phyloP scores from a whole-genome alignment of 2,888 invertebrate genomes.

The Abrostola tripartita region DNA sequence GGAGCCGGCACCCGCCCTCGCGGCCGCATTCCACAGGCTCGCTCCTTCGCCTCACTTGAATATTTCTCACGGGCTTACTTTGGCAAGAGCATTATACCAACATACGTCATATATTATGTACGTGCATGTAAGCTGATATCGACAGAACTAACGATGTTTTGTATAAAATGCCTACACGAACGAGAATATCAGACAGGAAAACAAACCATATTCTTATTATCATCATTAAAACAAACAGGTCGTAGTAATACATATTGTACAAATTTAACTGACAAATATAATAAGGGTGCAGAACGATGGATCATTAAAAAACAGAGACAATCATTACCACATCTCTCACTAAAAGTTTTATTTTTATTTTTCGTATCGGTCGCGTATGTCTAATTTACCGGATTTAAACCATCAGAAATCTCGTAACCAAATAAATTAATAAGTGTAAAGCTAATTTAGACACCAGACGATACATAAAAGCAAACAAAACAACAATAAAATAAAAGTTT shows the following conservation, averaged over 20 bases:
- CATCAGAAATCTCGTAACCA: no score
- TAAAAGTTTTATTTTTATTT: no score
- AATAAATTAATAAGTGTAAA: no score
- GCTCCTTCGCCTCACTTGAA: slow-evolving; percentile 81
- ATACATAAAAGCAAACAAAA: no score
- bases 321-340: no score
- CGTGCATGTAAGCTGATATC: slow-evolving; percentile 40
- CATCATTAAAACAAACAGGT: slow-evolving; percentile 25
- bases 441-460: no score
- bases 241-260: slow-evolving; percentile 6
- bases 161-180: slow-evolving; percentile 34
- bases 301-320: no score
- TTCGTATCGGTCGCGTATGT: no score
- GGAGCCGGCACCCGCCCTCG: slow-evolving; percentile 86
- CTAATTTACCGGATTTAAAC: no score
- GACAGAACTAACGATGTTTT: slow-evolving; percentile 36
- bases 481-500: no score
- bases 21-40: slow-evolving; percentile 83
- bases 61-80: slow-evolving; percentile 88
- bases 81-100: slow-evolving; percentile 80
- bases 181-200: slow-evolving; percentile 40
- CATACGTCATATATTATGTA: slow-evolving; percentile 55
- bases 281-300: no score
- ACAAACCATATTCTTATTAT: slow-evolving; percentile 26
- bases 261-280: no score